These are phyloP conservation scores for Thamnophis sirtalis DNA, from an alignment of 2,113 vertebrate genomes.

Conservation along the genomic window DNA sequence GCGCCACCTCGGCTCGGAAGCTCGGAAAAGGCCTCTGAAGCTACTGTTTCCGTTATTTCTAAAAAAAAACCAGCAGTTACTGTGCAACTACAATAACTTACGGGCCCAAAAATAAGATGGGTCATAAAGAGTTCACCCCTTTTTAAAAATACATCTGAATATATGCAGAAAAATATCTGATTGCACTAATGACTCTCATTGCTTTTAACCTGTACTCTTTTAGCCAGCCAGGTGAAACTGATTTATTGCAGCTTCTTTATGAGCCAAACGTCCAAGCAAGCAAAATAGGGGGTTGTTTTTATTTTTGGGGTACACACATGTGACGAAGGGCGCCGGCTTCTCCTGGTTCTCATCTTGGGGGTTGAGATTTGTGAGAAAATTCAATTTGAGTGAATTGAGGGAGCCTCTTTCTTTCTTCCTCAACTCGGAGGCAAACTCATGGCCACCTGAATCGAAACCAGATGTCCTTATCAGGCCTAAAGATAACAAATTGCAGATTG, in stretches of 20 bases:
- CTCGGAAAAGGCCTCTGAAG: conserved; percentile 20
- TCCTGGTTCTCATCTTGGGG: conserved; percentile 80
- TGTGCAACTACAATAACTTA: conserved; percentile 66
- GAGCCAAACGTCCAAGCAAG: conserved; percentile 72
- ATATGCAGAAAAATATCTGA: conserved; percentile 68
- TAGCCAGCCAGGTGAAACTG: conserved; percentile 88
- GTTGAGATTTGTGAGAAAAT: conserved; percentile 92
- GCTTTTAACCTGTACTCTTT: conserved; percentile 76
- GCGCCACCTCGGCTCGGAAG: too few species aligned
- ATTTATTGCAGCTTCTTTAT: conserved; percentile 75
- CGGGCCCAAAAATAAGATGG: conserved; percentile 62
- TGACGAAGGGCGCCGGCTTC: conserved; percentile 68
- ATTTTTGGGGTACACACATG: conserved; percentile 41
- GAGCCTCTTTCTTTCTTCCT: conserved; percentile 72
- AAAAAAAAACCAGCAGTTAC: conserved; percentile 48
- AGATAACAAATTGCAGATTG: conserved; percentile 90
- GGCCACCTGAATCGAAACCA: conserved; percentile 95
- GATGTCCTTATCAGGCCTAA: conserved; percentile 92
- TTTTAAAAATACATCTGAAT: conserved; percentile 59
- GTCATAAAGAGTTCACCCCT: conserved; percentile 77
- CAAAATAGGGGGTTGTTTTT: conserved; percentile 40
- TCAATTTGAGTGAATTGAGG: conserved; percentile 77
- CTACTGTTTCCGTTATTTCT: neutral
- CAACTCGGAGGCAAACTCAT: conserved; percentile 85
- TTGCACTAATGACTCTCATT: conserved; percentile 75